Evolutionary conservation across 2,797 vertebrate genomes (phyloP).

Genomic region (Paedocypris micromegethes): DNA sequence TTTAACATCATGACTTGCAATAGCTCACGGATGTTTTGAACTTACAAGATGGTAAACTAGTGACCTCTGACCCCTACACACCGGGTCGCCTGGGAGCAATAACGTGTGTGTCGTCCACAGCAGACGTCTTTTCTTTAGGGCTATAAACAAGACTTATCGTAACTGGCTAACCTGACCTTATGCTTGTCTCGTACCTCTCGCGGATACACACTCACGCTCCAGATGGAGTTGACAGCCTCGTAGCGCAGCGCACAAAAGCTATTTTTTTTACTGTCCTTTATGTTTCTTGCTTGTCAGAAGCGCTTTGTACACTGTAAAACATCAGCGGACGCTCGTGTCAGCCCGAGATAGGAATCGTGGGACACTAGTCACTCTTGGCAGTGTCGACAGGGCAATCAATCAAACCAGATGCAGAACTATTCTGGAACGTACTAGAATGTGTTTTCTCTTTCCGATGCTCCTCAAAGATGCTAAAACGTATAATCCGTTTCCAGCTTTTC

Average conservation of each 20-base stretch:
- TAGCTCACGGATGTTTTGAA: not conserved
- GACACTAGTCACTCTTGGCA: slow-evolving; percentile 14
- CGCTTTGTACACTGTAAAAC: not conserved
- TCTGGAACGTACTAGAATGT: not conserved
- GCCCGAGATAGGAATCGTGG: slow-evolving; percentile 2
- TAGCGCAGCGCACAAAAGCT: too few relatives aligned
- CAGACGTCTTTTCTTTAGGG: slow-evolving; percentile 13
- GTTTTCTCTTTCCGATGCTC: too few relatives aligned
- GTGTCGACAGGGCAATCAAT: slow-evolving; percentile 7
- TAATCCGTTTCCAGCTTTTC: too few relatives aligned
- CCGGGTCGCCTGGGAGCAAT: too few relatives aligned
- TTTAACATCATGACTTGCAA: too few relatives aligned
- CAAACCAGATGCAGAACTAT: not conserved
- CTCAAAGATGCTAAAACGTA: too few relatives aligned
- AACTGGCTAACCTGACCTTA: slow-evolving; percentile 4
- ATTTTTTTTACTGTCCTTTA: not conserved
- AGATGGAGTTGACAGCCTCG: not conserved
- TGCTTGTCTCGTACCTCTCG: not conserved
- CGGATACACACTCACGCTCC: not conserved
- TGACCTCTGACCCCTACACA: slow-evolving; percentile 20
- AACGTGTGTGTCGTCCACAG: too few relatives aligned
- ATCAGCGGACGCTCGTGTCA: slow-evolving; percentile 4
- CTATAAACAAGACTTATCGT: not conserved
- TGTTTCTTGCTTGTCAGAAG: not conserved
- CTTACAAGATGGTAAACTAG: slow-evolving; percentile 1